Base-by-base conservation (phyloP, 2,113 vertebrate species). In the Syngnathus typhle region DNA sequence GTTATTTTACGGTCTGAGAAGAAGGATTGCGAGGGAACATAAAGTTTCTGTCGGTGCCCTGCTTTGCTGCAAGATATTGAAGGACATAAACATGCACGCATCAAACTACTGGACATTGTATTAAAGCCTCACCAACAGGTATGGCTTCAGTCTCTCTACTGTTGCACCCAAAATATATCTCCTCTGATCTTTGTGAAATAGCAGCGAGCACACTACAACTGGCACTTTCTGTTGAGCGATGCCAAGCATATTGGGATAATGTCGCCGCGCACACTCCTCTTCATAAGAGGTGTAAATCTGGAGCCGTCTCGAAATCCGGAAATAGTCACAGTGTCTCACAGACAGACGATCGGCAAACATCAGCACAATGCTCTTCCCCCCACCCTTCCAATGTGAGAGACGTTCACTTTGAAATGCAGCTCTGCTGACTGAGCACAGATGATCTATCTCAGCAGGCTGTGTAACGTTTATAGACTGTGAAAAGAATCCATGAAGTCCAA, bases 351-450 rank as follows among this genome's bases (percentile, higher is more conserved):
- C 39, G 58, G 68, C 32, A 64, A 41, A 64, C 61, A 68, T 75
- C 49, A 65, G 46, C 23, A 41, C 56, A 39, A 67, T 46, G 10
- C 19, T n/a, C 60, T 19, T 61, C 37, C 36, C 63, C 46, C 51
- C 44, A 18, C n/a, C 12, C 27, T 16, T 54, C 41, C 56, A 19
- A 55, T 43, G 21, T 67, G 49, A 54, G 79, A 83, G 63, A 73
- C 38, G 6, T 70, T 68, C 61, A 68, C 78, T 80, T 81, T 82
- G 78, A 85, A 85, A 80, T 79, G 47, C 69, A 77, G 75, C 71
- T 37, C 77, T 65, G 64, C 75, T 69, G 60, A 82, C 79, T 73
- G 77, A 70, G 75, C 72, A 63, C 65, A 60, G 41, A 75, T 66
- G 80, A 81, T 79, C 83, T 60, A 73, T 82, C 75, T 69, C 75